Evolutionary conservation across 2,888 invertebrate species (phyloP), one percentile per base, ranked within the genome.

Genomic region (Emmelina monodactyla): DNA sequence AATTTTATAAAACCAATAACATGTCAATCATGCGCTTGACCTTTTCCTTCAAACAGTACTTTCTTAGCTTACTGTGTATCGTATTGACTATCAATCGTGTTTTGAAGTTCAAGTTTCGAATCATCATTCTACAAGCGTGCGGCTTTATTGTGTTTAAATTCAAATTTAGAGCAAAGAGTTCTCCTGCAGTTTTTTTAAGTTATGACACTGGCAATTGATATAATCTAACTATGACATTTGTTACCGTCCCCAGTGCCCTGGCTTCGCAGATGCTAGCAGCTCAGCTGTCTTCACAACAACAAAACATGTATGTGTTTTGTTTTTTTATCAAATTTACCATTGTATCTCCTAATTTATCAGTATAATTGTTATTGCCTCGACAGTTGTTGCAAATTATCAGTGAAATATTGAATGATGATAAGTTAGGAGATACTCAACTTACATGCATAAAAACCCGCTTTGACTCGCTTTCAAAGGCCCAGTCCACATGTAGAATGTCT

Each of bases 251-350:
- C 91, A 92, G 92, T 91, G 92, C 92, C 89, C 92, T 93, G 87
- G 92, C 92, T 88, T 89, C 92, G 85, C 92, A 92, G 91, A 92
- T 92, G 92, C 91, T 91, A 86, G 92, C 91, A 85, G 87, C 89
- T 83, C 92, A 92, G 87, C 88, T 91, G 80, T 91, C 91, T 79
- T 88, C 91, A 82, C 92, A 92, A 85, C 92, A 92, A 85, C 92
- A 92, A 87, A 88, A 89, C 87, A 92, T 92, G 92, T 93, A 93
- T 85, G 92, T 91, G 73, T 79, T 79, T 75, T 79, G 75, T 78
- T 76, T 65, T 61, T 55, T 59, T 62, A 55, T 57, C 66, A 62
- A 58, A 62, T 59, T 59, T 59, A 52, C 58, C 52, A 44, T 41
- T 43, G 52, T 55, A 60, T 60, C 66, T 64, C 56, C 49, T 37